A percentile compares a stretch with the other conserved stretches of the same genome.
Conservation (phyloP, 2,888 invertebrate species). For the Lissocephala sabroskyi region DNA sequence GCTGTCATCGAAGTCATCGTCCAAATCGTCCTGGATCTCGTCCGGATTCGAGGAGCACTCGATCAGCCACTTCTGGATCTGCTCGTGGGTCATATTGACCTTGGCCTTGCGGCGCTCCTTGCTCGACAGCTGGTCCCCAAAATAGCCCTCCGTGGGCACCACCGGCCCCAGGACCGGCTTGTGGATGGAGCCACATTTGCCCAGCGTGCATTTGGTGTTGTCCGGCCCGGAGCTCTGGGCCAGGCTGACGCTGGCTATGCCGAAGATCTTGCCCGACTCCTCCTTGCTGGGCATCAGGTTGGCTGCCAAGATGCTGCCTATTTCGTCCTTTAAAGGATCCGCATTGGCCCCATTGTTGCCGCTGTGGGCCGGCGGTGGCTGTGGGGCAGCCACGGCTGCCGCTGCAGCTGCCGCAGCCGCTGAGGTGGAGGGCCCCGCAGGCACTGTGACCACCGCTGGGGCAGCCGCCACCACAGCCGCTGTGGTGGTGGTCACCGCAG, state of each 20-base stretch:
- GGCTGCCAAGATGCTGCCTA: slow-evolving; percentile 68
- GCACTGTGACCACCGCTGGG: slow-evolving; percentile 40
- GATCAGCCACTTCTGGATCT: slow-evolving; percentile 79
- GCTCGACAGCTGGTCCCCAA: slow-evolving; percentile 70
- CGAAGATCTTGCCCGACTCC: slow-evolving; percentile 73
- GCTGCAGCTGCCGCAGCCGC: slow-evolving; percentile 5
- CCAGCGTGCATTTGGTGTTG: slow-evolving; percentile 72
- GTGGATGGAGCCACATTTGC: slow-evolving; percentile 72
- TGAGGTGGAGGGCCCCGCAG: slow-evolving; percentile 11
- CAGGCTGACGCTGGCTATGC: slow-evolving; percentile 72
- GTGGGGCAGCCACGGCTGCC: slow-evolving; percentile 17
- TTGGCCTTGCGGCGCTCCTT: slow-evolving; percentile 75
- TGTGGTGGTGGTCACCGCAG: slow-evolving; percentile 21
- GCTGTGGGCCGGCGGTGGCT: slow-evolving; percentile 8
- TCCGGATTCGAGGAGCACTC: slow-evolving; percentile 75
- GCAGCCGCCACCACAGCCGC: slow-evolving; percentile 35
- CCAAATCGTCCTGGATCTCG: slow-evolving; percentile 71
- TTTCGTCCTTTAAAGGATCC: slow-evolving; percentile 70
- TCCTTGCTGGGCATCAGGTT: slow-evolving; percentile 73
- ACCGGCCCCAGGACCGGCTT: slow-evolving; percentile 72
- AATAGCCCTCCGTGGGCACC: slow-evolving; percentile 71
- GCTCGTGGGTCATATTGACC: slow-evolving; percentile 81
- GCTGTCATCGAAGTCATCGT: slow-evolving; percentile 70
- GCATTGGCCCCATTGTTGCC: slow-evolving; percentile 8
- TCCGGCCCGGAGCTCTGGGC: slow-evolving; percentile 73